A percentile compares a stretch with the other conserved stretches of the same genome.
Conservation (phyloP, 2,888 invertebrate genomes). For the Chrysotoxum bicinctum region DNA sequence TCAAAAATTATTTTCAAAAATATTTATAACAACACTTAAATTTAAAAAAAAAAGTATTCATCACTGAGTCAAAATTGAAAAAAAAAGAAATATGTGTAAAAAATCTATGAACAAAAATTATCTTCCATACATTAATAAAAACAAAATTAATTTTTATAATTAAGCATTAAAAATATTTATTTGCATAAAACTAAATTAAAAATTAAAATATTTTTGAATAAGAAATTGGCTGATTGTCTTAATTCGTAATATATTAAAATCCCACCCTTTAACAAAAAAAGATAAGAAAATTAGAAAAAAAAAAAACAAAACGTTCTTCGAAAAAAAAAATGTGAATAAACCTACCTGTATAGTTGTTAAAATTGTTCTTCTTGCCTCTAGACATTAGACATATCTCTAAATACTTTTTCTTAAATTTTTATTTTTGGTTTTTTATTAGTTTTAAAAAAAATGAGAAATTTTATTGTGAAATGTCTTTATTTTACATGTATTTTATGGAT, state of each 20-base stretch:
- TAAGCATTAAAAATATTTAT: not conserved
- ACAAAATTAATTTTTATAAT: not conserved
- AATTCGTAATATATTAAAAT: not conserved
- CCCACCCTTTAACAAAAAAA: conserved; percentile 11
- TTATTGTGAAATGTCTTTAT: not conserved
- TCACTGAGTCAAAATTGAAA: not conserved
- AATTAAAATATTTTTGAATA: not conserved
- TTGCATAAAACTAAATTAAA: not conserved
- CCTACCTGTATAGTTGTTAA: conserved; percentile 43
- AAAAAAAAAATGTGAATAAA: conserved; percentile 27
- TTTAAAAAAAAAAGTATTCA: not conserved
- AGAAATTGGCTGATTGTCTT: not conserved
- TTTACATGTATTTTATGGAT: conserved; percentile 1
- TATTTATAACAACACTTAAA: not conserved
- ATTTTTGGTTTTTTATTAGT: not conserved
- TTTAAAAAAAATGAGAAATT: not conserved
- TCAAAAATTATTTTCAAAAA: conserved; percentile 7
- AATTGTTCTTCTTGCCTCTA: conserved; percentile 57
- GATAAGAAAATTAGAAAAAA: not conserved
- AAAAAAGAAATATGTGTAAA: not conserved
- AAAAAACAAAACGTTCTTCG: not conserved
- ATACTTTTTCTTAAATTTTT: not conserved
- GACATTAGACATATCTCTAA: conserved; percentile 63
- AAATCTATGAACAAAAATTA: conserved; percentile 11
- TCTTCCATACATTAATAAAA: conserved; percentile 28